Conservation (phyloP, 1,140 invertebrate species). For the Riptortus pedestris region DNA sequence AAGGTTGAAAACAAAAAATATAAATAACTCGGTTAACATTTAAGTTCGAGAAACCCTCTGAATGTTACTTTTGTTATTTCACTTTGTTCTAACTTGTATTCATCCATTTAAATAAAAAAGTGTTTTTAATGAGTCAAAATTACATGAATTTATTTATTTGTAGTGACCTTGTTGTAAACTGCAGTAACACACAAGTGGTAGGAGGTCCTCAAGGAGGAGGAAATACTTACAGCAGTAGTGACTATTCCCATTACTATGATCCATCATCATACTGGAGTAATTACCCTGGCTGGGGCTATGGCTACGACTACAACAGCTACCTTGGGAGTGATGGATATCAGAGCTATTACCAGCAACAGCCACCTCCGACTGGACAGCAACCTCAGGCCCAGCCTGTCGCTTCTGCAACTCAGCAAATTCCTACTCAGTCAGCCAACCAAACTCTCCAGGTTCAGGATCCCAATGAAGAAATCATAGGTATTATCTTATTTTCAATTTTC, state of each 20-base stretch:
- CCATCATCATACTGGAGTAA: conserved; percentile 64
- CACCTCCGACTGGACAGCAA: conserved; percentile 24
- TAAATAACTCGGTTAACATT: no score
- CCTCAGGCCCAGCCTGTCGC: neutral
- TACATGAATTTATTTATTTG: no score
- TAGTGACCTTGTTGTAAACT: no score
- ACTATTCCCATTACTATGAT: conserved; percentile 58
- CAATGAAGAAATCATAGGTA: neutral
- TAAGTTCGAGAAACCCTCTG: no score
- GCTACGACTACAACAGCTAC: conserved; percentile 35
- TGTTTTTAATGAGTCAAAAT: no score
- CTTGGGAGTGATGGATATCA: conserved; percentile 30
- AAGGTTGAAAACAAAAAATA: no score
- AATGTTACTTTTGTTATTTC: no score
- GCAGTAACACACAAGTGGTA: neutral
- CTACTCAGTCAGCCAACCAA: neutral
- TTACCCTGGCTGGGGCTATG: conserved; percentile 38
- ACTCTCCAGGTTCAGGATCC: neutral
- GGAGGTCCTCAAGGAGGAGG: neutral
- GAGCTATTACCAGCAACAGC: conserved; percentile 30
- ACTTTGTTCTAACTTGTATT: no score
- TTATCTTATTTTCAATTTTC: neutral
- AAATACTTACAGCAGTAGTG: conserved; percentile 31
- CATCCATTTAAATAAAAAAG: no score
- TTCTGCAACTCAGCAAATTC: neutral